Evolutionary conservation across 2,888 invertebrate genomes (phyloP).

Genomic region (Trilocha varians): DNA sequence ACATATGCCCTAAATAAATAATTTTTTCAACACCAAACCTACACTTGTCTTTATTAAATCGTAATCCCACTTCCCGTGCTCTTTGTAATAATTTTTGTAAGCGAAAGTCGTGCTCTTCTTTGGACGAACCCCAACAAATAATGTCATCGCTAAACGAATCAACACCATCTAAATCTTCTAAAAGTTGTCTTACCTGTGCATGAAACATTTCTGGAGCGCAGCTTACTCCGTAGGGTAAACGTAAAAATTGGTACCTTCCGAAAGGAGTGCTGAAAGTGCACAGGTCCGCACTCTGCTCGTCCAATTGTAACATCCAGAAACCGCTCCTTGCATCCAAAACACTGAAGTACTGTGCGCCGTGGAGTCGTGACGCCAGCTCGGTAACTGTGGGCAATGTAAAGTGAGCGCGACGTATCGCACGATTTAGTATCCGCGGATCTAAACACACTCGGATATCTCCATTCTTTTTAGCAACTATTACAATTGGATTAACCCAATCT

Average conservation of each 20-base stretch:
- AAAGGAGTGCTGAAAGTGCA: conserved; percentile 14
- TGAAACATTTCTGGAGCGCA: conserved; percentile 5
- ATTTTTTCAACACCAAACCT: too few relatives aligned
- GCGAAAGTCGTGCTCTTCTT: conserved; percentile 6
- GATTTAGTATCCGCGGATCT: conserved; percentile 16
- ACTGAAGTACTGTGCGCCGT: conserved; percentile 12
- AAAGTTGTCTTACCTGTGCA: not conserved
- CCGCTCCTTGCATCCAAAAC: conserved; percentile 16
- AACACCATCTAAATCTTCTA: conserved; percentile 5
- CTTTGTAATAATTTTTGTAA: conserved; percentile 10
- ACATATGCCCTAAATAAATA: too few relatives aligned
- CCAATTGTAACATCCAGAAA: conserved; percentile 13
- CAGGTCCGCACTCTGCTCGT: conserved; percentile 7
- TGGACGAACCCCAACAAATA: conserved; percentile 10
- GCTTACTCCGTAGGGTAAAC: too few relatives aligned
- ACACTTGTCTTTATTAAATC: too few relatives aligned
- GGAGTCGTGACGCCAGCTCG: conserved; percentile 5
- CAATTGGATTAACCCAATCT: conserved; percentile 14
- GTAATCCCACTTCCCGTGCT: conserved; percentile 11
- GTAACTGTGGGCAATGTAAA: conserved; percentile 17
- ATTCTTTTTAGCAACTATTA: conserved; percentile 11
- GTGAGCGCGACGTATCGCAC: conserved; percentile 13
- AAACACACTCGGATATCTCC: conserved; percentile 15
- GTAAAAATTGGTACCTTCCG: conserved; percentile 6
- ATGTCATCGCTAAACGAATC: conserved; percentile 14